Percentiles rank a stretch among this genome's conserved stretches.
Evolutionary conservation across 2,797 vertebrate species (phyloP).

Genomic region (Hylomyscus alleni): DNA sequence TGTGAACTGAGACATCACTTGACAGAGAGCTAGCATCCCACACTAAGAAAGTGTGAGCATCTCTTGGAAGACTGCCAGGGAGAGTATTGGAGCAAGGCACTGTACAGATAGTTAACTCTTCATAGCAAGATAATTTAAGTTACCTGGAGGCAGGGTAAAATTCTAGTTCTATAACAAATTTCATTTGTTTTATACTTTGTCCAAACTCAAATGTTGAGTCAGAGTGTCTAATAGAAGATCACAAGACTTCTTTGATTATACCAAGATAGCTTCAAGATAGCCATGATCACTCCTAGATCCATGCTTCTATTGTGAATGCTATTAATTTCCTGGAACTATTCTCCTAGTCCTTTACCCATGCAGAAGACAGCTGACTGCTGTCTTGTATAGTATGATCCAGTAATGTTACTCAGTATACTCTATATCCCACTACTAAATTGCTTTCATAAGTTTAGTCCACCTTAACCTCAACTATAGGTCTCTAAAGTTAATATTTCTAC

Average conservation of each 20-base stretch:
- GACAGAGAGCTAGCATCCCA: conserved; percentile 49
- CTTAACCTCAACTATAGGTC: not conserved
- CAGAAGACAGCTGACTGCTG: not conserved
- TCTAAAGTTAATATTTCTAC: not conserved
- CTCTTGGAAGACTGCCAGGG: conserved; percentile 36
- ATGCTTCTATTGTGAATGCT: too few relatives aligned
- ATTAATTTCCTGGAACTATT: not conserved
- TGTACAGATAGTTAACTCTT: conserved; percentile 6
- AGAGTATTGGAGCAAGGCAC: not conserved
- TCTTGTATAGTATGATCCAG: not conserved
- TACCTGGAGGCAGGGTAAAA: conserved; percentile 9
- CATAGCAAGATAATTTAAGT: not conserved
- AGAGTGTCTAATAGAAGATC: not conserved
- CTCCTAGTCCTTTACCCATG: too few relatives aligned
- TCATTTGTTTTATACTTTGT: conserved; percentile 29
- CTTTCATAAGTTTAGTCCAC: not conserved
- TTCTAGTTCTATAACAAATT: conserved; percentile 11
- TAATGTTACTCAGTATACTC: not conserved
- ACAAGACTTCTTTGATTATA: not conserved
- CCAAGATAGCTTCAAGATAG: not conserved
- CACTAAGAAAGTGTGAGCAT: conserved; percentile 42
- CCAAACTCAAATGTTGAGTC: conserved; percentile 11
- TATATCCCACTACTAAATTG: not conserved
- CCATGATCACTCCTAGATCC: not conserved
- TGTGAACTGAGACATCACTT: not conserved